Evolutionary conservation across 2,888 invertebrate species (phyloP).

Genomic region (Drosophila diplacantha): DNA sequence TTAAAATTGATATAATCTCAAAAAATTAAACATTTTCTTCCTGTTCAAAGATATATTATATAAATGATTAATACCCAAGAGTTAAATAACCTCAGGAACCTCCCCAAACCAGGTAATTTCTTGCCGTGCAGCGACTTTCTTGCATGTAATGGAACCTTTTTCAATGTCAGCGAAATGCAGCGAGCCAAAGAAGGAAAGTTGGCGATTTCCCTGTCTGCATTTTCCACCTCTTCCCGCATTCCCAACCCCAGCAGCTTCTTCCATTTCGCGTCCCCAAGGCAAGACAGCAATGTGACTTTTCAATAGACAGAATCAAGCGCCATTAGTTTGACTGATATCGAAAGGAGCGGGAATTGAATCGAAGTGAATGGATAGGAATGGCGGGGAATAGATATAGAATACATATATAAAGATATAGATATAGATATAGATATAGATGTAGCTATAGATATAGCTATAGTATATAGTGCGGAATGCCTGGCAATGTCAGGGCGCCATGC

Average conservation of each 20-base stretch:
- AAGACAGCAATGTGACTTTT: conserved; percentile 34
- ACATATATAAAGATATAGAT: conserved; percentile 1
- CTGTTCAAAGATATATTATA: background rate
- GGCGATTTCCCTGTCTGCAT: conserved; percentile 27
- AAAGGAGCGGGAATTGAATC: conserved; percentile 38
- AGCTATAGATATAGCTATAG: conserved; percentile 8
- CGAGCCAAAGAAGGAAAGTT: conserved; percentile 38
- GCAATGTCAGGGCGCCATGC: conserved; percentile 52
- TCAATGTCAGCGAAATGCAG: conserved; percentile 57
- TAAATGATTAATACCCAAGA: background rate
- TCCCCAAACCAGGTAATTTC: background rate
- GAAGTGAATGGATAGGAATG: conserved; percentile 18
- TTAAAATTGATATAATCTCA: background rate
- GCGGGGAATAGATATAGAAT: background rate
- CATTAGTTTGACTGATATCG: conserved; percentile 56
- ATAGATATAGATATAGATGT: conserved; percentile 9
- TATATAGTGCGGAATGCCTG: conserved; percentile 29
- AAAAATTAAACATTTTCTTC: background rate
- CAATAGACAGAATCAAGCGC: conserved; percentile 59
- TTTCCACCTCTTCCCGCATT: background rate
- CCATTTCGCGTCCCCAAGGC: conserved; percentile 1
- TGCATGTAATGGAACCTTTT: conserved; percentile 39
- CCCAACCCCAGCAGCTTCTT: background rate
- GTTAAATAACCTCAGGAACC: background rate
- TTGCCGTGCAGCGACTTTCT: conserved; percentile 4